Conservation (phyloP, 1,140 invertebrate species). For the Dryas iulia region DNA sequence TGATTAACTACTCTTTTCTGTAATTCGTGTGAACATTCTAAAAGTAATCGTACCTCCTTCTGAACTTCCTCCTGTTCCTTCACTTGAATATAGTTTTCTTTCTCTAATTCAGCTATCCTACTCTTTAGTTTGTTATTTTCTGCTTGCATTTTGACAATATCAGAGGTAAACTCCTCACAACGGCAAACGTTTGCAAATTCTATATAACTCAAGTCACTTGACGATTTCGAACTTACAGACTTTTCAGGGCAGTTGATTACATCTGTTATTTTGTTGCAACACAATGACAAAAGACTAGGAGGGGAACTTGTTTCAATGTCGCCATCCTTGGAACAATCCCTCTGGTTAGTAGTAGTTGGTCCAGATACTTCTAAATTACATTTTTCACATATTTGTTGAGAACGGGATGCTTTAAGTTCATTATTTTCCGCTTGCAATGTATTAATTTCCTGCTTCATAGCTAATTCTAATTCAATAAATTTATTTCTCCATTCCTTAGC, state of each 20-base stretch:
- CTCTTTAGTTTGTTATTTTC: conserved; percentile 46
- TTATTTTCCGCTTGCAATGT: conserved; percentile 47
- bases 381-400: background rate
- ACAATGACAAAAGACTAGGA: conserved; percentile 61
- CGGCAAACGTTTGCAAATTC: conserved; percentile 31
- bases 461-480: conserved; percentile 34
- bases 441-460: conserved; percentile 47
- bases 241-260: conserved; percentile 40
- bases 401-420: conserved; percentile 29
- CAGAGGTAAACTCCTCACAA: conserved; percentile 40
- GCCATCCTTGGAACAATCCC: background rate
- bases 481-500: conserved; percentile 50
- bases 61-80: conserved; percentile 51
- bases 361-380: background rate
- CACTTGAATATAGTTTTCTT: conserved; percentile 40
- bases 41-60: conserved; percentile 54
- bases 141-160: conserved; percentile 37
- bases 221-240: conserved; percentile 23
- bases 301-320: conserved; percentile 39
- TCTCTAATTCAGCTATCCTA: conserved; percentile 42
- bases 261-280: conserved; percentile 59
- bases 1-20: conserved; percentile 67
- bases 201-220: background rate
- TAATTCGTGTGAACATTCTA: conserved; percentile 55
- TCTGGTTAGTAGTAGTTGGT: background rate